phyloP scores from a whole-genome alignment of 2,888 invertebrate species.

The Synergus gifuensis region DNA sequence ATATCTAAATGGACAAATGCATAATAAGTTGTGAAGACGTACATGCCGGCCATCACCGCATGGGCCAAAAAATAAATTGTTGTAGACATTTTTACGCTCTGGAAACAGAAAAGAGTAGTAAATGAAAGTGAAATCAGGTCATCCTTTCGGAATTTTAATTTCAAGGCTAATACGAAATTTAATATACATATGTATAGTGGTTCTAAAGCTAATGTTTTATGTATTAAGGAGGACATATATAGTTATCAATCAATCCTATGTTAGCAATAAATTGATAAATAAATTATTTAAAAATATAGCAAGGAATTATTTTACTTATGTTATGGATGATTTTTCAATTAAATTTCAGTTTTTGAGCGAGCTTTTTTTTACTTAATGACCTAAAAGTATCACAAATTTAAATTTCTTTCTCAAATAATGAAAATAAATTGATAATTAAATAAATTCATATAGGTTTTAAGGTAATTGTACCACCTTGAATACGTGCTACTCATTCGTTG shows the following conservation, averaged over 20 bases:
- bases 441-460: not conserved
- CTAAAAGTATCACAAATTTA: not conserved
- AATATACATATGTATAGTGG: too few relatives aligned
- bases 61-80: conserved; percentile 56
- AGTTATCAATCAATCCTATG: too few relatives aligned
- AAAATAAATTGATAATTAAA: not conserved
- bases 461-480: not conserved
- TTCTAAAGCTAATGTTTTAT: too few relatives aligned
- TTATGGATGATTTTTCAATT: too few relatives aligned
- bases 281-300: too few relatives aligned
- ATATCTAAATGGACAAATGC: conserved; percentile 57
- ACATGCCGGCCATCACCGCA: conserved; percentile 54
- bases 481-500: not conserved
- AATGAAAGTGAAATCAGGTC: conserved; percentile 7
- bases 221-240: too few relatives aligned
- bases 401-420: not conserved
- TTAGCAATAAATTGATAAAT: too few relatives aligned
- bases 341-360: too few relatives aligned
- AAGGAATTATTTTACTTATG: too few relatives aligned
- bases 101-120: not conserved
- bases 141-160: not conserved
- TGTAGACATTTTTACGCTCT: conserved; percentile 3
- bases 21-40: conserved; percentile 61
- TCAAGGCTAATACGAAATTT: not conserved
- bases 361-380: too few relatives aligned